Conservation (phyloP, 2,888 invertebrate genomes). For the Agrilus biguttatus region DNA sequence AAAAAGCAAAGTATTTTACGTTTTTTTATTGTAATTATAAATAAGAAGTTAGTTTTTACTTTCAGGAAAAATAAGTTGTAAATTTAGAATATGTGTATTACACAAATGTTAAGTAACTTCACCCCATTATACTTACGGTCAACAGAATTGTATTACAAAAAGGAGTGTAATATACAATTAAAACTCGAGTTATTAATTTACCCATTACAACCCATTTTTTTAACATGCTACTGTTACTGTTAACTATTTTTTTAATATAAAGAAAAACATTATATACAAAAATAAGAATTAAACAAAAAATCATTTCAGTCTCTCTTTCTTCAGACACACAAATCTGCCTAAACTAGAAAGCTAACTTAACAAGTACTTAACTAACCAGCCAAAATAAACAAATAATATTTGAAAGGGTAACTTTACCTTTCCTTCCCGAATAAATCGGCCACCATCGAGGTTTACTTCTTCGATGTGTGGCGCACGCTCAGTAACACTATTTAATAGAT, state of each 20-base stretch:
- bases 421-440: conserved; percentile 90
- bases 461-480: conserved; percentile 91
- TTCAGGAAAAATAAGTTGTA: no score
- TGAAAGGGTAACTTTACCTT: conserved; percentile 56
- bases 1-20: no score
- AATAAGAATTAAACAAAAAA: conserved; percentile 13
- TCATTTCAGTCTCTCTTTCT: neutral
- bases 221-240: no score
- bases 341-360: neutral
- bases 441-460: conserved; percentile 88
- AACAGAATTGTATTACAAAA: neutral
- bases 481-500: conserved; percentile 80
- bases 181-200: neutral
- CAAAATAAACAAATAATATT: neutral
- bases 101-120: no score
- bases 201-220: neutral
- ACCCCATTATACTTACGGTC: no score
- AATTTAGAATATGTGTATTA: no score
- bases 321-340: neutral
- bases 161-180: neutral
- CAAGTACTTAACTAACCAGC: neutral
- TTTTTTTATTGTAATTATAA: no score
- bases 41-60: no score
- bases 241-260: no score
- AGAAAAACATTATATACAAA: conserved; percentile 7